A percentile compares a stretch with the other conserved stretches of the same genome.
Evolutionary conservation across 53 echinoderm and acorn worm genomes (phyloP).

Genomic region (Hippasteria phrygiana): DNA sequence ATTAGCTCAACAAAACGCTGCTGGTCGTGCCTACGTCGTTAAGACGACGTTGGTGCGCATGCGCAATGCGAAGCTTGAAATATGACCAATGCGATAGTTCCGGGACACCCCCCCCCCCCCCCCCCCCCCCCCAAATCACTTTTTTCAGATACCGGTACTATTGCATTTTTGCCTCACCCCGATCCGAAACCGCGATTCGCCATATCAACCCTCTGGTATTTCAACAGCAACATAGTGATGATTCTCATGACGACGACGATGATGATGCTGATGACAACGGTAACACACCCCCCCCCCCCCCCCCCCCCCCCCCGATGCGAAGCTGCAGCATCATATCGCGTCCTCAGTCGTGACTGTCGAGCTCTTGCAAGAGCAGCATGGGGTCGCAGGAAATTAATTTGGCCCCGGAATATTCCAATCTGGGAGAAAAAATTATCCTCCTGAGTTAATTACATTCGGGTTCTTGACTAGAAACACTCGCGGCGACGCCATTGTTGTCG

Average conservation of each 20-base stretch:
- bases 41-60: too few species aligned
- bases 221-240: neutral
- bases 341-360: conserved; percentile 32
- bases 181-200: too few species aligned
- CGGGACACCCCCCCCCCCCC: too few species aligned
- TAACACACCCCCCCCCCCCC: neutral
- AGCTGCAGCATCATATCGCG: neutral
- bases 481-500: neutral
- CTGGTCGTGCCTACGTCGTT: too few species aligned
- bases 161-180: too few species aligned
- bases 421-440: conserved; percentile 16
- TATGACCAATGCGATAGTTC: too few species aligned
- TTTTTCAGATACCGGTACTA: too few species aligned
- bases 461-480: neutral
- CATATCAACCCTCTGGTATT: conserved; percentile 23
- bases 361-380: too few species aligned
- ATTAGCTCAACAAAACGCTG: too few species aligned
- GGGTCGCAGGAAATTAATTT: conserved; percentile 43
- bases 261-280: neutral
- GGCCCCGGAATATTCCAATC: conserved; percentile 45
- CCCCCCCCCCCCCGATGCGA: neutral
- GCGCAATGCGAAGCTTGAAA: too few species aligned
- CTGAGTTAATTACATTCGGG: conserved; percentile 31
- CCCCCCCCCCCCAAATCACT: too few species aligned
- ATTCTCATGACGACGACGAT: neutral